phyloP scores from a whole-genome alignment of 1,140 invertebrate genomes.

The Drosophila seguyi region DNA sequence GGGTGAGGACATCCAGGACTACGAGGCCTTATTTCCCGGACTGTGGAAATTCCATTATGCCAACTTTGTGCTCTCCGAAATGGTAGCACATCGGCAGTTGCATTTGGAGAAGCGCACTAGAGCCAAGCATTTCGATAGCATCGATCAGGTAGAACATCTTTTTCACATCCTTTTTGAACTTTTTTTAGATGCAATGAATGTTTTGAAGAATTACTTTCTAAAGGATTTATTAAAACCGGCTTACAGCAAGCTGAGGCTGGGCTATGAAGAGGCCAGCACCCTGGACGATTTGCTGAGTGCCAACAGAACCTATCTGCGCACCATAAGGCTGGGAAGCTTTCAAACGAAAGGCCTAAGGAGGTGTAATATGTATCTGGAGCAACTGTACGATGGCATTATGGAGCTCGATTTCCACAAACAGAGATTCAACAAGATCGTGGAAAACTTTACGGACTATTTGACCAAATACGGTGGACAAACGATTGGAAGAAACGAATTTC shows the following conservation, averaged over 20 bases:
- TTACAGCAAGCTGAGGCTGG: neutral
- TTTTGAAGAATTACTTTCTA: conserved; percentile 25
- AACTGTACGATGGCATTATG: conserved; percentile 28
- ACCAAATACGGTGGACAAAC: neutral
- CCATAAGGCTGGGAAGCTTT: conserved; percentile 24
- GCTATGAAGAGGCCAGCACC: neutral
- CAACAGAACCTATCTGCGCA: conserved; percentile 37
- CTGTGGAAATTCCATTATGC: conserved; percentile 57
- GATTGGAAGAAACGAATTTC: neutral
- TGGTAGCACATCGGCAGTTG: conserved; percentile 11
- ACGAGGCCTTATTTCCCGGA: conserved; percentile 18
- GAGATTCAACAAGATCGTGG: conserved; percentile 9
- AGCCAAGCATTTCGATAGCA: neutral
- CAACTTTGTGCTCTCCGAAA: conserved; percentile 51
- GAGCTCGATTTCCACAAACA: conserved; percentile 35
- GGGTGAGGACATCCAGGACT: conserved; percentile 7
- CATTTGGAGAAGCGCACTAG: conserved; percentile 12
- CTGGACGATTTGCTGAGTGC: conserved; percentile 42
- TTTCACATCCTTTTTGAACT: conserved; percentile 21
- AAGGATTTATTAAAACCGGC: conserved; percentile 24
- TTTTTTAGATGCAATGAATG: conserved; percentile 17
- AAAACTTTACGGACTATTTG: conserved; percentile 8
- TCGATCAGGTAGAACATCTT: conserved; percentile 1
- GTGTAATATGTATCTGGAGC: neutral
- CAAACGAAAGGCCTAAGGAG: neutral